Conservation (phyloP, 2,113 vertebrate genomes). For the Gobiocypris rarus region DNA sequence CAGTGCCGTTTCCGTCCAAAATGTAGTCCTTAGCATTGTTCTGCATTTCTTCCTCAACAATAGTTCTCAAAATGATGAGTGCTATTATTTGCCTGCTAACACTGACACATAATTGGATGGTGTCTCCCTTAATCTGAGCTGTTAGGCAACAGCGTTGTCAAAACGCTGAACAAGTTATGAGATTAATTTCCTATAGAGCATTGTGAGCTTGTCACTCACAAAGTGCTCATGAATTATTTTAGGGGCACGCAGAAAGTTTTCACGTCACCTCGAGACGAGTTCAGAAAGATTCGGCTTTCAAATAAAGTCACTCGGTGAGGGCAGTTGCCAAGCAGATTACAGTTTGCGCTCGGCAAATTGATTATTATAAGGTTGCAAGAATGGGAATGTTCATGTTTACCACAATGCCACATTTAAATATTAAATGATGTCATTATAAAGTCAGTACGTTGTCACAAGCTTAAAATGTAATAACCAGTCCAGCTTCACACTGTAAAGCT, state of each 20-base stretch:
- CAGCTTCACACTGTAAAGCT: neutral
- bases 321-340: slow-evolving; percentile 27
- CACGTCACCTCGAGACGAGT: slow-evolving; percentile 45
- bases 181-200: slow-evolving; percentile 60
- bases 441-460: neutral
- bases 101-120: slow-evolving; percentile 62
- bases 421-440: slow-evolving; percentile 2
- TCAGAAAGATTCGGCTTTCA: slow-evolving; percentile 45
- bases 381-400: neutral
- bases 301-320: slow-evolving; percentile 29
- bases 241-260: slow-evolving; percentile 48
- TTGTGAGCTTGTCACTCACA: slow-evolving; percentile 61
- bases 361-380: slow-evolving; percentile 7
- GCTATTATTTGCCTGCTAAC: slow-evolving; percentile 62
- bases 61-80: slow-evolving; percentile 61
- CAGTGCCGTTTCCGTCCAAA: slow-evolving; percentile 41
- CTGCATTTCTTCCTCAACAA: slow-evolving; percentile 53
- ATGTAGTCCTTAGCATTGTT: slow-evolving; percentile 56
- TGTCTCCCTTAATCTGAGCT: slow-evolving; percentile 59
- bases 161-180: slow-evolving; percentile 56
- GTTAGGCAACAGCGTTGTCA: slow-evolving; percentile 64
- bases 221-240: slow-evolving; percentile 56
- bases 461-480: neutral
- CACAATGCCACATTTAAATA: slow-evolving; percentile 13
- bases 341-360: slow-evolving; percentile 26